Percentiles rank a stretch among this genome's conserved stretches.
phyloP scores from a whole-genome alignment of 2,888 invertebrate species.

The Dastarcus helophoroides region DNA sequence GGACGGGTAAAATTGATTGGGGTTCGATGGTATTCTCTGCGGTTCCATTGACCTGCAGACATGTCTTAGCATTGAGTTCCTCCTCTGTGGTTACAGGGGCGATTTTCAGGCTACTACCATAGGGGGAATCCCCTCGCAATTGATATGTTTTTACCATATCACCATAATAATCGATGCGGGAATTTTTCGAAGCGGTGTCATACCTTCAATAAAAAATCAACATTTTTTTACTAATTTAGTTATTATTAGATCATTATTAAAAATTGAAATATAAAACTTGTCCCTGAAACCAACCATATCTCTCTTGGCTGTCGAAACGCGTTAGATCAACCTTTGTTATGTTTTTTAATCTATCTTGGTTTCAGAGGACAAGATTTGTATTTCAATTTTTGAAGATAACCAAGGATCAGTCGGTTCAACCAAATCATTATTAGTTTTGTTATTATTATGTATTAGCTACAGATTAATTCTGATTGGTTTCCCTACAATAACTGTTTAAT shows the following conservation, averaged over 20 bases:
- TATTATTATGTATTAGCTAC: no score
- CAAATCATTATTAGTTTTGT: no score
- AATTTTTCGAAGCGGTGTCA: conserved; percentile 60
- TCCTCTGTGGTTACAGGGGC: conserved; percentile 76
- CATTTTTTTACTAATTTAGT: conserved; percentile 1
- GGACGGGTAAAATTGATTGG: conserved; percentile 74
- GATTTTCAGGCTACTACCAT: conserved; percentile 67
- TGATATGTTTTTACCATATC: conserved; percentile 92
- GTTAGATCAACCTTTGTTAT: no score
- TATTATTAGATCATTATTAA: background rate
- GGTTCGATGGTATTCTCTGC: conserved; percentile 45
- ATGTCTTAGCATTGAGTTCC: conserved; percentile 58
- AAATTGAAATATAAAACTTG: background rate
- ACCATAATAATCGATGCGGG: conserved; percentile 90
- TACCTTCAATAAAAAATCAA: conserved; percentile 43
- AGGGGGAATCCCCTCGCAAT: conserved; percentile 47
- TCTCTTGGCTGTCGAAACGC: no score
- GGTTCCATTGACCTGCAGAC: conserved; percentile 76
- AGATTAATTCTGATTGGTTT: no score
- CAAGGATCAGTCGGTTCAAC: no score
- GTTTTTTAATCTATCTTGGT: no score
- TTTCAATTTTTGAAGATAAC: no score
- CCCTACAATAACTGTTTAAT: no score
- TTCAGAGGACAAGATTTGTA: no score
- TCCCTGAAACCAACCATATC: no score